phyloP scores from a whole-genome alignment of 2,888 invertebrate species.

The Neoascia interrupta region DNA sequence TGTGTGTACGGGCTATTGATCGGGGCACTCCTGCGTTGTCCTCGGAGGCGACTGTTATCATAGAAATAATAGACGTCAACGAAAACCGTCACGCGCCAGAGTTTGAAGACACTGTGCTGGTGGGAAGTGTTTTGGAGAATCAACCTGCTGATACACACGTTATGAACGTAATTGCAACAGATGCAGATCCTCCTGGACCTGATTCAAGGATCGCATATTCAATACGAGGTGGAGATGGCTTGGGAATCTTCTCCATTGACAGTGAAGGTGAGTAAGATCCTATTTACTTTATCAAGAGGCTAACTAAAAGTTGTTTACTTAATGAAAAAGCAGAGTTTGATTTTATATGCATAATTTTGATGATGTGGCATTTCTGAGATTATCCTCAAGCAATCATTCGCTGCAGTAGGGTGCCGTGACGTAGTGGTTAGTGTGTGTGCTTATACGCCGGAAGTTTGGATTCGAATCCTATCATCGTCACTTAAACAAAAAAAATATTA shows the following conservation, averaged over 20 bases:
- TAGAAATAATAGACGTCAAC: conserved; percentile 96
- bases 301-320: too few relatives aligned
- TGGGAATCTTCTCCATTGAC: conserved; percentile 95
- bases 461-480: too few relatives aligned
- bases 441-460: too few relatives aligned
- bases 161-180: conserved; percentile 87
- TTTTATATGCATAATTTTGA: too few relatives aligned
- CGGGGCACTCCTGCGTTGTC: conserved; percentile 90
- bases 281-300: too few relatives aligned
- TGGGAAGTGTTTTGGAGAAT: conserved; percentile 89
- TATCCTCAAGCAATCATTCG: too few relatives aligned
- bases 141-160: conserved; percentile 88
- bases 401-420: too few relatives aligned
- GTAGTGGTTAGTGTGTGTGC: too few relatives aligned
- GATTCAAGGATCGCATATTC: conserved; percentile 92
- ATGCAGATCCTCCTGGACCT: conserved; percentile 89
- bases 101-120: conserved; percentile 89
- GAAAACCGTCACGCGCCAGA: conserved; percentile 92
- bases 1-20: conserved; percentile 92
- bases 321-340: too few relatives aligned
- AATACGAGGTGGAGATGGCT: conserved; percentile 92
- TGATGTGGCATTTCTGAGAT: too few relatives aligned
- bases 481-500: too few relatives aligned
- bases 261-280: conserved; percentile 88
- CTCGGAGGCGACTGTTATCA: conserved; percentile 88